Evolutionary conservation across 2,113 vertebrate species (phyloP).

Genomic region (Gallinago undulata): DNA sequence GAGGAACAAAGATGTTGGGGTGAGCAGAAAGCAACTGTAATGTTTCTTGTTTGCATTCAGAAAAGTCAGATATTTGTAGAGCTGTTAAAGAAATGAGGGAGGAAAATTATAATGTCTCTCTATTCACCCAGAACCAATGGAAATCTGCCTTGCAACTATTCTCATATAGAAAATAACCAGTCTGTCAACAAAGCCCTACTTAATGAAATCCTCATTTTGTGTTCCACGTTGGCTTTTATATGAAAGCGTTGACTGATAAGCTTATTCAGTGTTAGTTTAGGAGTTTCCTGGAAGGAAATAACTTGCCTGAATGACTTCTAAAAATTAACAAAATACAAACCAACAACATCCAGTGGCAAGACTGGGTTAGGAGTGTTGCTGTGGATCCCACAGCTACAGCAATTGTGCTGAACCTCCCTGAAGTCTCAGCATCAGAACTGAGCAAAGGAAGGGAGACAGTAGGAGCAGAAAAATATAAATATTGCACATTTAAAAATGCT

Average conservation of each 20-base stretch:
- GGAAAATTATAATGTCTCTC: background rate
- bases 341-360: background rate
- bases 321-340: constrained; percentile 12
- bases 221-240: constrained; percentile 26
- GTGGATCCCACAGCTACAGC: background rate
- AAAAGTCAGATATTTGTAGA: background rate
- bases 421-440: background rate
- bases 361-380: background rate
- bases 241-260: constrained; percentile 62
- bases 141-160: constrained; percentile 21
- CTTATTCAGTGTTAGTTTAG: constrained; percentile 37
- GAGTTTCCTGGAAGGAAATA: constrained; percentile 39
- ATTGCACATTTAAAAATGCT: background rate
- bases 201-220: constrained; percentile 38
- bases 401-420: rapidly evolving
- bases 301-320: background rate
- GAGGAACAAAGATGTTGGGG: background rate
- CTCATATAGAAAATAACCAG: constrained; percentile 17
- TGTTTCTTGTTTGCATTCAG: background rate
- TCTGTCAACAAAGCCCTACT: constrained; percentile 61
- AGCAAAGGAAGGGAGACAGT: background rate
- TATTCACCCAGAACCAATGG: constrained; percentile 1
- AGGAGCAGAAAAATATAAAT: background rate
- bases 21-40: background rate
- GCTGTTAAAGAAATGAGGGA: background rate